Percentiles rank a stretch among this genome's conserved stretches.
phyloP scores from a whole-genome alignment of 2,888 invertebrate species.

The Trissoscelio sp. region DNA sequence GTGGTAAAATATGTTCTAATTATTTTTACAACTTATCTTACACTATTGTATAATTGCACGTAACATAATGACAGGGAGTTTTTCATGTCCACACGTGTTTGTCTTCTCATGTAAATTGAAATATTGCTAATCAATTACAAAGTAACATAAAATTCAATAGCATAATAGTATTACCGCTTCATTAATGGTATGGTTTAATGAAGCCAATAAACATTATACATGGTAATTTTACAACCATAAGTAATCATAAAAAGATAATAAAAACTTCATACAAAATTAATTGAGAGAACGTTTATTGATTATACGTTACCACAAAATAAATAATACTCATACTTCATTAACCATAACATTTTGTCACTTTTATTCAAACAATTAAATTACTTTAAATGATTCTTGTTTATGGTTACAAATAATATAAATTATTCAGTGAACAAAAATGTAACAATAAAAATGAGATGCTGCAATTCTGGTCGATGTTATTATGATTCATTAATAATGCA shows the following conservation, averaged over 20 bases:
- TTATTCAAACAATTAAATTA: background rate
- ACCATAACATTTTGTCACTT: conserved; percentile 15
- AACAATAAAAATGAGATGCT: background rate
- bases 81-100: conserved; percentile 42
- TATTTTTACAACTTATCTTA: conserved; percentile 52
- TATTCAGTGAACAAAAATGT: background rate
- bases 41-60: conserved; percentile 45
- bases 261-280: conserved; percentile 60
- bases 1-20: conserved; percentile 55
- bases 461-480: background rate
- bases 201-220: conserved; percentile 62
- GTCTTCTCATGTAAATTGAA: conserved; percentile 36
- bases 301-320: conserved; percentile 31
- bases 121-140: conserved; percentile 59
- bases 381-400: too few relatives aligned
- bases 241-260: conserved; percentile 63
- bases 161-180: conserved; percentile 58
- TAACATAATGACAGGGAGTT: conserved; percentile 34
- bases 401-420: too few relatives aligned
- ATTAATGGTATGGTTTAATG: conserved; percentile 66
- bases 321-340: conserved; percentile 53
- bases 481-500: conserved; percentile 24
- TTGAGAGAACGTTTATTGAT: conserved; percentile 52
- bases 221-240: conserved; percentile 63
- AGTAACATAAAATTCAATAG: conserved; percentile 60